phyloP scores from a whole-genome alignment of 2,113 vertebrate genomes.

The Serilophus lunatus region DNA sequence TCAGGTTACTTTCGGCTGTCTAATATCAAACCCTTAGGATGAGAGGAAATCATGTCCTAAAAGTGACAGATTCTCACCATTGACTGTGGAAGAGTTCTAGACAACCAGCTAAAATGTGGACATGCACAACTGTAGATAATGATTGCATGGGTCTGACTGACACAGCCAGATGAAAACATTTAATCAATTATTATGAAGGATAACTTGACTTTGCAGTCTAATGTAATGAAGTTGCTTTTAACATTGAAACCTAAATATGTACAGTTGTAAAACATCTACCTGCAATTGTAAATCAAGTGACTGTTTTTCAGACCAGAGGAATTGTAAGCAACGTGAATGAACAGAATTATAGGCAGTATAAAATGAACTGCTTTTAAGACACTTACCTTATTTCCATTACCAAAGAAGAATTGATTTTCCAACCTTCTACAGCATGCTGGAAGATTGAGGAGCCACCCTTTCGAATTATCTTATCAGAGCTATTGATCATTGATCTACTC shows the following conservation, averaged over 20 bases:
- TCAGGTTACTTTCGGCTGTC: background rate
- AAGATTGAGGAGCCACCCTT: conserved; percentile 77
- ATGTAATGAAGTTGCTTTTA: background rate
- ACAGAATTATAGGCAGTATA: background rate
- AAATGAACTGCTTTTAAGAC: background rate
- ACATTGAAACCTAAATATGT: background rate
- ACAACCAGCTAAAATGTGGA: background rate
- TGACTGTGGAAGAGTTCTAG: background rate
- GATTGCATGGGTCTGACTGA: background rate
- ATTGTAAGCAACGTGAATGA: background rate
- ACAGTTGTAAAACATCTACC: background rate
- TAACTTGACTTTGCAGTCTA: background rate
- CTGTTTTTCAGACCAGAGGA: background rate
- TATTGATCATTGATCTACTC: conserved; percentile 82
- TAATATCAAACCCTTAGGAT: background rate
- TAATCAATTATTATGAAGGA: background rate
- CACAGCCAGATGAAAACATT: background rate
- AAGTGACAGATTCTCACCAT: background rate
- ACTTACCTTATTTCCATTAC: conserved; percentile 86
- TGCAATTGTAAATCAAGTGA: conserved; percentile 11
- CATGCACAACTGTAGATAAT: background rate
- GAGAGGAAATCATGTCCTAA: background rate
- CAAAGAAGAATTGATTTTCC: conserved; percentile 86
- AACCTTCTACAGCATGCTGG: conserved; percentile 72
- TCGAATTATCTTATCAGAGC: conserved; percentile 75